Conservation (phyloP, 2,888 invertebrate species). For the Euphydryas editha region DNA sequence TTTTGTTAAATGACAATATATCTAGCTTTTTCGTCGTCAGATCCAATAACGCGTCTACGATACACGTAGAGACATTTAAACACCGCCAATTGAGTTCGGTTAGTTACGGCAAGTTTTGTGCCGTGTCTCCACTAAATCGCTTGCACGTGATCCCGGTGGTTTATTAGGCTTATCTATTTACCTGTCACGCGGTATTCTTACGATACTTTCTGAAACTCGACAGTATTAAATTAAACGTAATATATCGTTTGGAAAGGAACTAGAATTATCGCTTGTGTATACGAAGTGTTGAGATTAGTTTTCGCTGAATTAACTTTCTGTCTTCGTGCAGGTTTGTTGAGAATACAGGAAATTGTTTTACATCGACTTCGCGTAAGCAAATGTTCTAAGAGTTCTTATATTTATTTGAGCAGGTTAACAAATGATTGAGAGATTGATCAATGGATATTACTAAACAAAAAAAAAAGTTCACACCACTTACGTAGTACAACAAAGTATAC, state of each 20-base stretch:
- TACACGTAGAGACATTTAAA: slow-evolving; percentile 61
- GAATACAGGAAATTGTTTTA: too few relatives aligned
- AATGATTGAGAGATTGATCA: too few relatives aligned
- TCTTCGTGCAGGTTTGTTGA: not conserved
- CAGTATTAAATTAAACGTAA: slow-evolving; percentile 13
- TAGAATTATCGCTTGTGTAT: not conserved
- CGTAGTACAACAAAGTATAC: too few relatives aligned
- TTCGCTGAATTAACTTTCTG: not conserved
- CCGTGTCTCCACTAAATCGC: slow-evolving; percentile 59
- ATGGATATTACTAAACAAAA: too few relatives aligned
- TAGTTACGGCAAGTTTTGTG: slow-evolving; percentile 65
- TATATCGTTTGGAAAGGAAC: not conserved
- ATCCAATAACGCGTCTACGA: slow-evolving; percentile 15
- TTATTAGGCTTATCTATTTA: slow-evolving; percentile 56
- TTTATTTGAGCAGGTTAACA: too few relatives aligned
- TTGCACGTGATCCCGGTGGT: slow-evolving; percentile 60
- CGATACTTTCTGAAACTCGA: slow-evolving; percentile 14
- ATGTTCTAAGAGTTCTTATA: too few relatives aligned
- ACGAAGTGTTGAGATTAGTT: not conserved
- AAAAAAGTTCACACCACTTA: too few relatives aligned
- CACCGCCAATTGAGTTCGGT: slow-evolving; percentile 59
- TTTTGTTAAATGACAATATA: not conserved
- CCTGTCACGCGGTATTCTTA: slow-evolving; percentile 30
- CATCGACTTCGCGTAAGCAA: too few relatives aligned
- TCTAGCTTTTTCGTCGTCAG: not conserved